These are phyloP conservation scores for Biston betularia DNA, from an alignment of 2,888 invertebrate genomes.

Conservation along the genomic window DNA sequence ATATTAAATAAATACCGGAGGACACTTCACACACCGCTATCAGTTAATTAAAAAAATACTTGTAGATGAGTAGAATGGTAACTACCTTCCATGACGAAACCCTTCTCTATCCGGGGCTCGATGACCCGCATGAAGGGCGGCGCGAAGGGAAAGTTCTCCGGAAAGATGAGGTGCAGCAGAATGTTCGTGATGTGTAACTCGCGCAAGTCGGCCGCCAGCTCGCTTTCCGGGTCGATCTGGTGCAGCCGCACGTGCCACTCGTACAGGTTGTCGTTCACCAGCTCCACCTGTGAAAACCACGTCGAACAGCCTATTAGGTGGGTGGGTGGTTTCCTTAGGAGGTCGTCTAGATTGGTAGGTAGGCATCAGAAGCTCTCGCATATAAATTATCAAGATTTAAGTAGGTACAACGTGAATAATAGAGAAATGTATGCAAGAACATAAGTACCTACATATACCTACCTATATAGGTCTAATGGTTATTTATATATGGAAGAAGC, in stretches of 20 bases:
- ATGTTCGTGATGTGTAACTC: conserved; percentile 91
- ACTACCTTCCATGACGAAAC: conserved; percentile 94
- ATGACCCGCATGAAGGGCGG: conserved; percentile 95
- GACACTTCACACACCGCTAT: background rate
- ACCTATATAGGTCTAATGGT: too few species aligned
- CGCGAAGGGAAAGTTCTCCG: conserved; percentile 95
- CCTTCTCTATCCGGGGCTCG: conserved; percentile 92
- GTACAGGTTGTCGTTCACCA: conserved; percentile 94
- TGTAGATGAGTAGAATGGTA: background rate
- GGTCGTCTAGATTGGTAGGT: too few species aligned
- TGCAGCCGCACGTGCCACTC: conserved; percentile 95
- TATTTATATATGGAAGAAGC: too few species aligned
- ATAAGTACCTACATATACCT: too few species aligned
- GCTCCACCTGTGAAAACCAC: conserved; percentile 85
- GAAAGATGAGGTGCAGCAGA: conserved; percentile 92
- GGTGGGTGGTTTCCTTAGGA: too few species aligned
- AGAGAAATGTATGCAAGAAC: too few species aligned
- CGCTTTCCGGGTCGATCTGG: conserved; percentile 94
- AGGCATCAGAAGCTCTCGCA: background rate
- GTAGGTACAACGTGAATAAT: too few species aligned
- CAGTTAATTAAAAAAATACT: too few species aligned
- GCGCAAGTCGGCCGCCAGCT: conserved; percentile 92
- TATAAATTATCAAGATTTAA: too few species aligned
- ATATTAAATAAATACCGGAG: too few species aligned
- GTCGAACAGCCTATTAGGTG: background rate